Conservation (phyloP, 2,797 vertebrate genomes). For the Etheostoma nigrum region DNA sequence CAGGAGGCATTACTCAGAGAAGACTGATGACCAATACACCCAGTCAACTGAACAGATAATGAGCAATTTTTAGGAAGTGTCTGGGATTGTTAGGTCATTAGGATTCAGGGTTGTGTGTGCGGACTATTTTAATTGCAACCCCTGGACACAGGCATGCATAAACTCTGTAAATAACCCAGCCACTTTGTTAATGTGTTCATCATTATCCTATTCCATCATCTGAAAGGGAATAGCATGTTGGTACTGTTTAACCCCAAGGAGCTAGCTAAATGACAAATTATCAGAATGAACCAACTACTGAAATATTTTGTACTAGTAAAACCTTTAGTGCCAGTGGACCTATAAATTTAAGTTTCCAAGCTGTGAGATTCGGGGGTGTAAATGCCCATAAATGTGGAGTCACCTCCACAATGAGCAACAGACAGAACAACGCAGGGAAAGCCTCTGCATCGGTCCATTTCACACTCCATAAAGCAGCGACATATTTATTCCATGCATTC, state of each 20-base stretch:
- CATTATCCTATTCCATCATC: constrained; percentile 66
- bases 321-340: constrained; percentile 56
- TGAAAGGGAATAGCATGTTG: constrained; percentile 56
- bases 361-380: constrained; percentile 63
- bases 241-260: constrained; percentile 55
- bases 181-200: constrained; percentile 68
- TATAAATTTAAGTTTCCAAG: constrained; percentile 70
- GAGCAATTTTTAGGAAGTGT: constrained; percentile 70
- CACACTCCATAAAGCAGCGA: constrained; percentile 80
- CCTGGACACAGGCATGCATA: constrained; percentile 61
- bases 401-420: constrained; percentile 72
- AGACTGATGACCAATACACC: constrained; percentile 56
- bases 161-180: constrained; percentile 64
- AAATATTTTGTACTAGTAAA: constrained; percentile 67
- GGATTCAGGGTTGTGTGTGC: constrained; percentile 46
- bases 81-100: constrained; percentile 70
- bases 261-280: constrained; percentile 54
- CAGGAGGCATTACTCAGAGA: constrained; percentile 28
- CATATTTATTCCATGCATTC: constrained; percentile 79
- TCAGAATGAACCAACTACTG: constrained; percentile 65
- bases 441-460: constrained; percentile 75
- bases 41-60: constrained; percentile 67
- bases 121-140: constrained; percentile 73
- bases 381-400: constrained; percentile 74
- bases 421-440: constrained; percentile 52